Conservation (phyloP, 2,113 vertebrate species). For the Anhinga rufa region DNA sequence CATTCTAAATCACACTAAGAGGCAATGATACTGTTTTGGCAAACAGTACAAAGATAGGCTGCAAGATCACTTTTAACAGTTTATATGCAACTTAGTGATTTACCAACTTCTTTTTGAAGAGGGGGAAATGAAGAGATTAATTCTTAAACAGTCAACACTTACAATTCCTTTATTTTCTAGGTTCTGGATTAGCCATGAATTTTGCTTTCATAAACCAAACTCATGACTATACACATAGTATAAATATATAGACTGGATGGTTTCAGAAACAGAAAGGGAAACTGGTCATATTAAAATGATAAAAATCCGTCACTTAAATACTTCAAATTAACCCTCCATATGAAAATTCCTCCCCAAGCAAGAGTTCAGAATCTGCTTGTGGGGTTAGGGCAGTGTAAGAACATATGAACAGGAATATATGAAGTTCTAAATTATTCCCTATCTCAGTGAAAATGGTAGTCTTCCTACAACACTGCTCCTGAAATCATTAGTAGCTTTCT, state of each 20-base stretch:
- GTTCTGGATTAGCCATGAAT: slow-evolving; percentile 6
- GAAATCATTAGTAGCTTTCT: background rate
- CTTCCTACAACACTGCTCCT: background rate
- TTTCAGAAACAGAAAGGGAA: slow-evolving; percentile 31
- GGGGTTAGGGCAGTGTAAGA: background rate
- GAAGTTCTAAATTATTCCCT: background rate
- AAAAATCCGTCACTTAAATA: background rate
- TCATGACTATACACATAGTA: background rate
- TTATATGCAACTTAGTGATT: background rate
- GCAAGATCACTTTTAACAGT: background rate
- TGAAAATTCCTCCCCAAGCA: background rate
- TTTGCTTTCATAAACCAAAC: slow-evolving; percentile 7
- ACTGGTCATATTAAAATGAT: background rate
- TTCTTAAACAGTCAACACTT: slow-evolving; percentile 20
- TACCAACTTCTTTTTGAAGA: background rate
- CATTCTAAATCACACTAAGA: background rate
- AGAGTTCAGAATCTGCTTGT: background rate
- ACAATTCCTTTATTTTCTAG: slow-evolving; percentile 50
- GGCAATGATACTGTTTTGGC: background rate
- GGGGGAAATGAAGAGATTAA: slow-evolving; percentile 19
- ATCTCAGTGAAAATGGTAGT: background rate
- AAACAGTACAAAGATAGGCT: background rate
- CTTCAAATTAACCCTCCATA: background rate
- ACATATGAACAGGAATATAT: background rate
- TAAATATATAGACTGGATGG: slow-evolving; percentile 39